These are phyloP conservation scores for Pangasius sanitwongsei DNA, from an alignment of 2,797 vertebrate genomes.

Conservation along the genomic window DNA sequence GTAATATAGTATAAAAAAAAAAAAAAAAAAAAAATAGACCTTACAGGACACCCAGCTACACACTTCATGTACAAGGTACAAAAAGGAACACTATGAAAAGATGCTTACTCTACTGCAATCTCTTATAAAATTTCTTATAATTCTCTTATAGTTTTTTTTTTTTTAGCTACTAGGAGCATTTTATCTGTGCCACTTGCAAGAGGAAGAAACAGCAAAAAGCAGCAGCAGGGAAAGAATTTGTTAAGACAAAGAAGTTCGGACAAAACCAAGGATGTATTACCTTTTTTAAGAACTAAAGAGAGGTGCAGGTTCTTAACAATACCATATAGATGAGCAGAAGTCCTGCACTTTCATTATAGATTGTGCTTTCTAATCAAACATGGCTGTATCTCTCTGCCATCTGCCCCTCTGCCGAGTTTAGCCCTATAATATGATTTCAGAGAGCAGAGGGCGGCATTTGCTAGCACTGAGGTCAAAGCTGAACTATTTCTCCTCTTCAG, in stretches of 20 bases:
- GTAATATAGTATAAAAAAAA: conserved; percentile 61
- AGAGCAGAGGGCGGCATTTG: conserved; percentile 32
- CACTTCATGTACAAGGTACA: conserved; percentile 68
- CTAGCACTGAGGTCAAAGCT: conserved; percentile 18
- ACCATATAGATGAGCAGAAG: conserved; percentile 10
- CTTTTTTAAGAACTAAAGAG: neutral
- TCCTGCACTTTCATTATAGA: conserved; percentile 23
- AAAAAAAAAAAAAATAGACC: conserved; percentile 68
- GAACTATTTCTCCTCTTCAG: conserved; percentile 16
- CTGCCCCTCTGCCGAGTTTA: conserved; percentile 25
- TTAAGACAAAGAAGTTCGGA: conserved; percentile 38
- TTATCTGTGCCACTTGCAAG: conserved; percentile 37
- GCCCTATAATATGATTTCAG: conserved; percentile 41
- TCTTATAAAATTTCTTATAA: conserved; percentile 65
- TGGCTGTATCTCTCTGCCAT: conserved; percentile 28
- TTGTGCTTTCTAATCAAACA: conserved; percentile 27
- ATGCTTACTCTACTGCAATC: conserved; percentile 69
- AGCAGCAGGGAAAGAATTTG: conserved; percentile 39
- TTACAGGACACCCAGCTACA: conserved; percentile 69
- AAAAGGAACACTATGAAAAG: conserved; percentile 74
- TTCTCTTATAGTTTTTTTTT: neutral
- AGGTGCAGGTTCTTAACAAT: neutral
- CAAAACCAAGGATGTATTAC: conserved; percentile 1
- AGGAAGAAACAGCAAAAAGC: conserved; percentile 35
- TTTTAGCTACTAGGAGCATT: conserved; percentile 37